Percentiles rank a stretch among this genome's conserved stretches.
These are phyloP conservation scores for Paramisgurnus dabryanus DNA, from an alignment of 2,113 vertebrate genomes.

Conservation along the genomic window DNA sequence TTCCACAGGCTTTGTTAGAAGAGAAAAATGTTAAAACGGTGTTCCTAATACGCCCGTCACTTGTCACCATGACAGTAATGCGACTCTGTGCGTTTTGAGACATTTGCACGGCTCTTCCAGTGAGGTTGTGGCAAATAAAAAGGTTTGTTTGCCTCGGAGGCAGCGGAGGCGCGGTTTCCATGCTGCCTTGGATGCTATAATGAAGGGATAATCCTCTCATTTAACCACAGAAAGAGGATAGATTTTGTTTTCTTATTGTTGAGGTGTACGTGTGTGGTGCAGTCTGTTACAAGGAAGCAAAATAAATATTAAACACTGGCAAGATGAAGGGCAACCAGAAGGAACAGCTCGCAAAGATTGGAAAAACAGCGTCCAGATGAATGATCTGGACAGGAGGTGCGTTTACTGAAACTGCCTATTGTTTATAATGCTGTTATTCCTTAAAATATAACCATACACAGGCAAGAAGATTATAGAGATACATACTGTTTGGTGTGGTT, in stretches of 20 bases:
- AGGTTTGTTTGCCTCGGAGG: constrained; percentile 26
- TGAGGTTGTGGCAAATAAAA: constrained; percentile 35
- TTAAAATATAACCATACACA: too few species aligned
- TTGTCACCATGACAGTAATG: constrained; percentile 34
- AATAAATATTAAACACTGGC: constrained; percentile 39
- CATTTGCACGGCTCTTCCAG: constrained; percentile 32
- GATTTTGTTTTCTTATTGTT: constrained; percentile 36
- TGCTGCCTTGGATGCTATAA: constrained; percentile 64
- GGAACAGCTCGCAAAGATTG: background rate
- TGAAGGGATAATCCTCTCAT: constrained; percentile 67
- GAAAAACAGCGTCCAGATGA: constrained; percentile 3
- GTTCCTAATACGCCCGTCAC: constrained; percentile 36
- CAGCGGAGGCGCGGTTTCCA: background rate
- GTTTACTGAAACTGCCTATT: background rate
- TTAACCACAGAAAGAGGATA: constrained; percentile 57
- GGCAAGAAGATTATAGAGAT: too few species aligned
- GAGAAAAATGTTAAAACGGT: constrained; percentile 27
- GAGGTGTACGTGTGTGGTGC: constrained; percentile 44
- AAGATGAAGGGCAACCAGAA: constrained; percentile 48
- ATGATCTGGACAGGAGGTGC: background rate
- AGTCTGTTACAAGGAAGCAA: background rate
- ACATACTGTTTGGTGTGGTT: too few species aligned
- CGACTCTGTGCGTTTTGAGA: constrained; percentile 23
- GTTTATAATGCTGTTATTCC: too few species aligned
- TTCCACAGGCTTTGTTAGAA: constrained; percentile 30